phyloP scores from a whole-genome alignment of 2,797 vertebrate species.

The Rhodeus uyekii region DNA sequence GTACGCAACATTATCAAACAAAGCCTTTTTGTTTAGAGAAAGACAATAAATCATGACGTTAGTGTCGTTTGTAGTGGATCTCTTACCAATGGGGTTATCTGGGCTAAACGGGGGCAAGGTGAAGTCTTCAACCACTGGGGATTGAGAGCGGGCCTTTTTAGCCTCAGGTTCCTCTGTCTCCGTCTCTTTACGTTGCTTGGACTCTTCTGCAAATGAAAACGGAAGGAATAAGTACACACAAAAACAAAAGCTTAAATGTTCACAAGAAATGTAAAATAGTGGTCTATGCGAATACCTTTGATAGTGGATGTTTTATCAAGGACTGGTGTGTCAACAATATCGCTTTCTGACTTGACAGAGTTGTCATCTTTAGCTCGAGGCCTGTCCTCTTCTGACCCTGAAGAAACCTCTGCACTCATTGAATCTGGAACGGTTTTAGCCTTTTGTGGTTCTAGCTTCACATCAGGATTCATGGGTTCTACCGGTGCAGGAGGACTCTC shows the following conservation, averaged over 20 bases:
- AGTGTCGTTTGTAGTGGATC: not conserved
- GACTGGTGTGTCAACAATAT: not conserved
- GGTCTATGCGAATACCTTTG: constrained; percentile 39
- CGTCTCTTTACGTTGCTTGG: constrained; percentile 34
- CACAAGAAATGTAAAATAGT: not conserved
- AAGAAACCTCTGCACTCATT: not conserved
- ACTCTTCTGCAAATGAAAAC: constrained; percentile 30
- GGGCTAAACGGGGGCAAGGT: constrained; percentile 59
- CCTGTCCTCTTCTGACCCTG: constrained; percentile 13
- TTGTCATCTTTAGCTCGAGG: not conserved
- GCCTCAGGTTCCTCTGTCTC: constrained; percentile 43
- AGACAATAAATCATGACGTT: not conserved
- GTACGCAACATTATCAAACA: not conserved
- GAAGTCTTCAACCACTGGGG: constrained; percentile 40
- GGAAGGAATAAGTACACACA: not conserved
- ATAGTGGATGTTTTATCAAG: constrained; percentile 5
- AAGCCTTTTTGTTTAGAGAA: not conserved
- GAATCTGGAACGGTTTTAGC: not conserved
- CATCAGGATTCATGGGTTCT: not conserved
- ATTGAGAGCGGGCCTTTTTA: constrained; percentile 49
- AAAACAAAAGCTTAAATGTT: not conserved
- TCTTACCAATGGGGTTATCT: constrained; percentile 61
- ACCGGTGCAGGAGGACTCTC: not conserved
- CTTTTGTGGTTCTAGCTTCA: not conserved
- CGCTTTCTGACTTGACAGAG: not conserved